Evolutionary conservation across 2,797 vertebrate genomes (phyloP).

Genomic region (Mastacembelus armatus): DNA sequence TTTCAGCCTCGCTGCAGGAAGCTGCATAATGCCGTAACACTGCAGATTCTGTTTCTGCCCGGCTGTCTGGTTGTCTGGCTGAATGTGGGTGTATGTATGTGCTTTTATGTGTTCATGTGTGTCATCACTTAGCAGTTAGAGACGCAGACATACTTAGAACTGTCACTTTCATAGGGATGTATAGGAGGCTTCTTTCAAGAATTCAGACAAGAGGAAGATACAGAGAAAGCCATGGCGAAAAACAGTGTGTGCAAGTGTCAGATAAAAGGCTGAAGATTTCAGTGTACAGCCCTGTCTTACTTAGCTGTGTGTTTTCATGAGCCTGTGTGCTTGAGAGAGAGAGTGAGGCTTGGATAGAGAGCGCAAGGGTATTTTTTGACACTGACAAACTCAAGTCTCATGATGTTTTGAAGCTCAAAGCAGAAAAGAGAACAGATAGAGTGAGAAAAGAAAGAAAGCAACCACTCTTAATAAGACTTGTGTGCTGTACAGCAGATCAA

Average conservation of each 20-base stretch:
- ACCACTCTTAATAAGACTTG: slow-evolving; percentile 32
- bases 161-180: slow-evolving; percentile 29
- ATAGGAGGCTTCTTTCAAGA: slow-evolving; percentile 51
- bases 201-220: slow-evolving; percentile 25
- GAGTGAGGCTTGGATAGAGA: slow-evolving; percentile 28
- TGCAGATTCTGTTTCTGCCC: slow-evolving; percentile 44
- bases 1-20: slow-evolving; percentile 64
- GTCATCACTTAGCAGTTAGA: slow-evolving; percentile 22
- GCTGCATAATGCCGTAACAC: slow-evolving; percentile 53
- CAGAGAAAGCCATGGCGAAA: slow-evolving; percentile 14
- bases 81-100: slow-evolving; percentile 3
- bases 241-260: slow-evolving; percentile 33
- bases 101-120: slow-evolving; percentile 21
- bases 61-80: slow-evolving; percentile 38
- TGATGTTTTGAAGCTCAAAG: slow-evolving; percentile 77
- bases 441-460: slow-evolving; percentile 37
- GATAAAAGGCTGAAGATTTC: slow-evolving; percentile 49
- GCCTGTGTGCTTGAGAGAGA: not conserved
- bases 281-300: slow-evolving; percentile 20
- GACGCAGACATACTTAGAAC: slow-evolving; percentile 29
- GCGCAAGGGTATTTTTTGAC: slow-evolving; percentile 58
- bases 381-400: slow-evolving; percentile 73
- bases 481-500: slow-evolving; percentile 26
- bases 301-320: slow-evolving; percentile 20
- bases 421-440: slow-evolving; percentile 30